These are phyloP conservation scores for Furnarius figulus DNA, from an alignment of 2,113 vertebrate genomes.

Conservation along the genomic window DNA sequence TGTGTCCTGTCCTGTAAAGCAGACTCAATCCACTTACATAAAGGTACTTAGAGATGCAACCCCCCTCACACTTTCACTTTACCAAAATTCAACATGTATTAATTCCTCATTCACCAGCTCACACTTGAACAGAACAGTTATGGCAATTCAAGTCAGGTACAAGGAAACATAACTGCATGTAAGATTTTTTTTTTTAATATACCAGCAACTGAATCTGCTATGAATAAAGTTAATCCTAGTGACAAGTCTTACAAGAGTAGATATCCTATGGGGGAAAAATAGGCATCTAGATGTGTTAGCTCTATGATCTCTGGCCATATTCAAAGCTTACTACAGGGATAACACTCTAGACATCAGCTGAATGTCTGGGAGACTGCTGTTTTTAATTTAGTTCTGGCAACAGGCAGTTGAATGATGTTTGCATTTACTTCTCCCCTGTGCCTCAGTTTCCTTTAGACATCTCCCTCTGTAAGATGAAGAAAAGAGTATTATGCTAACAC, in stretches of 20 bases:
- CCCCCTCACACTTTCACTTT: background rate
- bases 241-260: background rate
- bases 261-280: fast-evolving
- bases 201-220: background rate
- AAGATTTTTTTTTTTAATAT: background rate
- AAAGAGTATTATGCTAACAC: background rate
- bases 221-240: background rate
- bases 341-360: background rate
- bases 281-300: background rate
- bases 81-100: background rate
- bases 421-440: fast-evolving
- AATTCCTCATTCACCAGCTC: background rate
- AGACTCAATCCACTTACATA: slow-evolving; percentile 50
- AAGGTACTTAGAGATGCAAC: slow-evolving; percentile 13
- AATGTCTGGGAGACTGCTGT: background rate
- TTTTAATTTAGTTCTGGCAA: background rate
- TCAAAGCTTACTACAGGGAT: background rate
- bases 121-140: background rate
- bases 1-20: background rate
- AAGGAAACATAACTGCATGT: background rate
- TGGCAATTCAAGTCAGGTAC: background rate
- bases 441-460: background rate
- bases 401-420: background rate
- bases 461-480: background rate
- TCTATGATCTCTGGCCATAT: background rate